Evolutionary conservation across 1,140 invertebrate genomes (phyloP), one percentile per base, ranked within the genome.

Genomic region (Scylla paramamosain): DNA sequence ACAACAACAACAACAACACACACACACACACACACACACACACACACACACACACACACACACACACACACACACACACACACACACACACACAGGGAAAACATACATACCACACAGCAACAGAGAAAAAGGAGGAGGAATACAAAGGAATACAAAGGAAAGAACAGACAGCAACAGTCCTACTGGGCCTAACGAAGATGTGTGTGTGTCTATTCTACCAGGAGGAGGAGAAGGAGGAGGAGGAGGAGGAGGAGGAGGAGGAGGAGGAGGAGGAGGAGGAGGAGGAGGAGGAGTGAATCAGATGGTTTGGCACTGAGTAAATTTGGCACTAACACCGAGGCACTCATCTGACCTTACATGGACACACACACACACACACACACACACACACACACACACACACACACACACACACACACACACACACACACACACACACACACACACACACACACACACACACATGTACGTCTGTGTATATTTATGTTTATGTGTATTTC

Each of bases 351-450:
- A 6, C 67, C 87, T 45, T 48, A 77, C 20, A 77, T 77, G 67
- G 67, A 20, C 87, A 89, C 87, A 48, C 87, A 89, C 87, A 89
- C 87, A 89, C 87, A 89, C 87, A 89, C 87, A 88, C 86, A 88
- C 29, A 88, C 86, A 88, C 86, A 88, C 86, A 88, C 86, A 88
- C 86, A 88, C 86, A 88, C 86, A 88, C 86, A 88, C 86, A 88
- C 86, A 88, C 86, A 39, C 31, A 32, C 31, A 39, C 28, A 88
- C 28, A 39, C 31, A 39, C 86, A 88, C 86, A 88, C 86, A 39
- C 86, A 88, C 86, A 88, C 86, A 88, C 31, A 88, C 86, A 88
- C 86, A 88, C 86, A 88, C 86, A 39, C 31, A 32, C 31, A 39
- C 28, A 88, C 28, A 39, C 31, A 39, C 86, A 88, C 86, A 88